A percentile compares a stretch with the other conserved stretches of the same genome.
phyloP scores from a whole-genome alignment of 2,888 invertebrate species.

The Loripinus fragilis region DNA sequence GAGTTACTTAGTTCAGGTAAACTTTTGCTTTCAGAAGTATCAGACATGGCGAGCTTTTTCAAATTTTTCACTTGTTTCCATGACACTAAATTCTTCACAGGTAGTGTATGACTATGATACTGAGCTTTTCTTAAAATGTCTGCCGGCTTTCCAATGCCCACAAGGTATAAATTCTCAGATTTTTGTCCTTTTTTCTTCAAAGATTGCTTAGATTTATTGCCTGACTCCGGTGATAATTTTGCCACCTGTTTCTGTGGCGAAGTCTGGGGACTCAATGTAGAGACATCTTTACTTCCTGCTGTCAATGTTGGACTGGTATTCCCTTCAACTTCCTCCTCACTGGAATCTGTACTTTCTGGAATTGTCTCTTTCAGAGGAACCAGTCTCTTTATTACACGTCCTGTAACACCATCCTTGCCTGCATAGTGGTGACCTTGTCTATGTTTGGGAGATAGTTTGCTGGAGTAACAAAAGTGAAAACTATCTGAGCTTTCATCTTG shows the following conservation, averaged over 20 bases:
- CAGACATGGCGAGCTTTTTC: constrained; percentile 59
- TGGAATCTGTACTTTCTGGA: constrained; percentile 38
- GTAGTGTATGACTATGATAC: constrained; percentile 57
- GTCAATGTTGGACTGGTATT: constrained; percentile 51
- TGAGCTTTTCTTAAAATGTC: constrained; percentile 57
- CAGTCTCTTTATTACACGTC: constrained; percentile 47
- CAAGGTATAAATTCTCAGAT: constrained; percentile 53
- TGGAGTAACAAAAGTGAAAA: constrained; percentile 73
- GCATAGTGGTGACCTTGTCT: constrained; percentile 43
- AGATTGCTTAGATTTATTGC: constrained; percentile 38
- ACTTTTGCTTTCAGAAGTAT: constrained; percentile 69
- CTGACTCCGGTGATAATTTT: constrained; percentile 35
- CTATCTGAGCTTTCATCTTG: constrained; percentile 77
- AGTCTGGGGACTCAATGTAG: constrained; percentile 35
- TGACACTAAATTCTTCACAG: constrained; percentile 65
- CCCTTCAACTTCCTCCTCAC: constrained; percentile 50
- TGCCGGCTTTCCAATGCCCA: constrained; percentile 57
- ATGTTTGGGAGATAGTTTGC: constrained; percentile 51
- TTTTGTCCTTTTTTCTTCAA: constrained; percentile 31
- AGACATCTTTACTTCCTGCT: constrained; percentile 54
- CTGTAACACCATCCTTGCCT: constrained; percentile 46
- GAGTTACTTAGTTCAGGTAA: constrained; percentile 71
- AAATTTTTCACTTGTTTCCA: constrained; percentile 73
- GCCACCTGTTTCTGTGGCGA: constrained; percentile 34
- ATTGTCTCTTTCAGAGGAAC: constrained; percentile 51